Base-by-base conservation (phyloP, 1,140 invertebrate species). In the Macrobrachium nipponense region DNA sequence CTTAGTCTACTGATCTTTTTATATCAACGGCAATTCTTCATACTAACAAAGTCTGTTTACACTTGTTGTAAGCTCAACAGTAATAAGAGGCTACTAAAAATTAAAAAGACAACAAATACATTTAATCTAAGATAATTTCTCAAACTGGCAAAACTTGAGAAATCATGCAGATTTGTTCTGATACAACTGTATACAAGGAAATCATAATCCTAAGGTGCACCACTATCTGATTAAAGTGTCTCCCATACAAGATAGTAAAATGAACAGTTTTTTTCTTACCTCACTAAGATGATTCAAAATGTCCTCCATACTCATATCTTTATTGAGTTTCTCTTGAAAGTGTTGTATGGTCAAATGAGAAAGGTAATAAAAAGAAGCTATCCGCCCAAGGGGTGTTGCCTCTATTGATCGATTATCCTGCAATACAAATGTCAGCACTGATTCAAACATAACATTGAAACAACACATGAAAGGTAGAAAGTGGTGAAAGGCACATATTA, bases 361-460 rank as follows among this genome's bases (percentile, higher is more conserved):
- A n/a, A 99, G 91, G 92, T 99, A 99, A 92, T 99, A 99, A 90
- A 96, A 99, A 0, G 98, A 99, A 0, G 98, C 94, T 72, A 99
- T 98, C 86, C 95, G 94, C 11, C 98, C 99, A 92, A 97, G 94
- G 88, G 97, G 95, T 0, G 97, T 96, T n/a, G 96, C 92, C 77
- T 93, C 91, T 5, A 98, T 91, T 44, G 91, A 92, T 70, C 95
- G 92, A 66, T 95, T 93, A 89, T 96, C 95, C 94, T 96, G 89
- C 17, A 91, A 91, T 89, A 59, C 61, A 64, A 66, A 43, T 66
- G 44, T 8, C 36, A 14, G 15, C 15, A 15, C 5, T 10, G 14
- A 36, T 70, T 70, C 6, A 70, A 23, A 70, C 15, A 5, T 20
- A 27, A 70, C 20, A 66, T 66, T 0, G 51, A 51, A 51, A 51